Percentiles rank a stretch among this genome's conserved stretches.
Evolutionary conservation across 2,113 vertebrate genomes (phyloP).

Genomic region (Vicugna pacos): DNA sequence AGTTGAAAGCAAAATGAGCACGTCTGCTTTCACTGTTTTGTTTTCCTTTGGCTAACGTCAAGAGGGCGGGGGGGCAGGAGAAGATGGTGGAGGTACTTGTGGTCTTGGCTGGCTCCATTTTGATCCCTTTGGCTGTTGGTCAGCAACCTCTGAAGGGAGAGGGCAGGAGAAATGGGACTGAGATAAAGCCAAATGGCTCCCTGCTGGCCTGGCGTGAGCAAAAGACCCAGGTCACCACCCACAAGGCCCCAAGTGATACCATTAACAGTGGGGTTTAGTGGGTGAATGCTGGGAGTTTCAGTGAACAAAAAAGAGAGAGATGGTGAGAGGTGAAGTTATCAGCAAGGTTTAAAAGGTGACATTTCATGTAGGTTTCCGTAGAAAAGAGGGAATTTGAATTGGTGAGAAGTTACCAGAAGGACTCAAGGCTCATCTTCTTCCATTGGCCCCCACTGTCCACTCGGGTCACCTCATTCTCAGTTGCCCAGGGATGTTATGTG

Average conservation of each 20-base stretch:
- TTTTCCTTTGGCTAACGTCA: neutral
- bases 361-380: neutral
- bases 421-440: neutral
- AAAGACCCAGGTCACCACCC: neutral
- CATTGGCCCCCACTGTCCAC: neutral
- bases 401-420: neutral
- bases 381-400: neutral
- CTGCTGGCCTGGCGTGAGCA: neutral
- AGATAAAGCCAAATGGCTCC: neutral
- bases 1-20: neutral
- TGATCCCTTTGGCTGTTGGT: neutral
- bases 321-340: too few species aligned
- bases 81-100: neutral
- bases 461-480: neutral
- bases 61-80: neutral
- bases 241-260: too few species aligned
- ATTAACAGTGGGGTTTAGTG: neutral
- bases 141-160: neutral
- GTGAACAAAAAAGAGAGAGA: neutral
- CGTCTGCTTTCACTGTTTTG: neutral
- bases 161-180: neutral
- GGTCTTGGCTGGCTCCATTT: neutral
- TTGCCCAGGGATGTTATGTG: rapidly evolving
- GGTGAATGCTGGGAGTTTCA: neutral
- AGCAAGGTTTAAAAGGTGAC: neutral